phyloP scores from a whole-genome alignment of 2,113 vertebrate species.

The Lathamus discolor region DNA sequence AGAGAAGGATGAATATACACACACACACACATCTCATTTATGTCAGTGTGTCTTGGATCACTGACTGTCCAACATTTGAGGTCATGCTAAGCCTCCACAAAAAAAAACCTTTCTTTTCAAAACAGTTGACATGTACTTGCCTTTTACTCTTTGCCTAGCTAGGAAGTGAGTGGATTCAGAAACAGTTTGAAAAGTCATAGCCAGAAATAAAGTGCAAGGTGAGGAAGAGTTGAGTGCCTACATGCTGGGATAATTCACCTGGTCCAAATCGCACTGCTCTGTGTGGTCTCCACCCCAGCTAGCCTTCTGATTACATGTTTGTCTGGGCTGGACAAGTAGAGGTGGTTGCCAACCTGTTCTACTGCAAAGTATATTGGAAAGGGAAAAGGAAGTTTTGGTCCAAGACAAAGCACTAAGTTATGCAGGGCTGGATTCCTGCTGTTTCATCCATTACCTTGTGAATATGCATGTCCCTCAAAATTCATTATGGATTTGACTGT shows the following conservation, averaged over 20 bases:
- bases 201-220: background rate
- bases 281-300: background rate
- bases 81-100: background rate
- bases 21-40: too few species aligned
- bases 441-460: background rate
- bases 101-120: background rate
- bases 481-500: background rate
- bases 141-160: background rate
- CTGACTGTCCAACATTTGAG: background rate
- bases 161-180: background rate
- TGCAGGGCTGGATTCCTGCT: background rate
- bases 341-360: background rate
- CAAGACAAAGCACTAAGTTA: conserved; percentile 21
- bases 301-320: background rate
- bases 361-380: background rate
- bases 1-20: background rate
- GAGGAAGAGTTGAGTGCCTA: background rate
- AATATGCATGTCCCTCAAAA: background rate
- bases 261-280: background rate
- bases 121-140: background rate
- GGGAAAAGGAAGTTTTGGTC: background rate
- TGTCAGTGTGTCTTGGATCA: background rate
- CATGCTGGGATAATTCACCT: background rate
- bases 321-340: background rate
- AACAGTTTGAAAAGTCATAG: background rate